A percentile compares a stretch with the other conserved stretches of the same genome.
These are phyloP conservation scores for Tetraodon nigroviridis DNA, from an alignment of 2,113 vertebrate genomes.

Conservation along the genomic window DNA sequence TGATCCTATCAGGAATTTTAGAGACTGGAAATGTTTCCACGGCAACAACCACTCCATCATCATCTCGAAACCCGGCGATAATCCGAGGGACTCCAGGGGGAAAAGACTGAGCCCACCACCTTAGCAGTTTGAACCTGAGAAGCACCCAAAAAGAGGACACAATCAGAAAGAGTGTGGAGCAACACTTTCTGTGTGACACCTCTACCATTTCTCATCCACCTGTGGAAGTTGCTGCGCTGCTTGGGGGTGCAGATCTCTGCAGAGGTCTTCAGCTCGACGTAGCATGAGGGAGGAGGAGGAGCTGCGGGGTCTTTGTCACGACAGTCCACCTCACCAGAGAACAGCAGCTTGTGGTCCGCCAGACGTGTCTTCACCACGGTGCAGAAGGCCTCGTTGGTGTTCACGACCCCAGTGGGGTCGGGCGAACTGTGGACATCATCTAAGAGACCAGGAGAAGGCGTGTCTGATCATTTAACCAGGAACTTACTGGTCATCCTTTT, in stretches of 20 bases:
- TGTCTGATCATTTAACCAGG: background rate
- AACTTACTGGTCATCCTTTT: too few species aligned
- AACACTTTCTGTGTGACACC: too few species aligned
- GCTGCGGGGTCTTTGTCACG: constrained; percentile 67
- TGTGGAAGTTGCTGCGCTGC: constrained; percentile 84
- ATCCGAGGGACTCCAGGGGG: constrained; percentile 84
- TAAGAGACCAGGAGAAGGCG: constrained; percentile 37
- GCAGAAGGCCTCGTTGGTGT: constrained; percentile 90
- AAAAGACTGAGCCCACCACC: constrained; percentile 94
- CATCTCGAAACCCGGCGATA: constrained; percentile 83
- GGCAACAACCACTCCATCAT: constrained; percentile 76
- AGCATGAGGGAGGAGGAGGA: constrained; percentile 78
- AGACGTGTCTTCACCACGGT: constrained; percentile 85
- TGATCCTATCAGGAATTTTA: constrained; percentile 82
- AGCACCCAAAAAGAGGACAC: background rate
- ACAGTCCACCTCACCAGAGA: constrained; percentile 90
- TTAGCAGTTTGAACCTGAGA: constrained; percentile 84
- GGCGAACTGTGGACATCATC: constrained; percentile 73
- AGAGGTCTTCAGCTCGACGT: constrained; percentile 88
- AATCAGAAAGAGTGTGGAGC: background rate
- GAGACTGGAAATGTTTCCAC: constrained; percentile 81
- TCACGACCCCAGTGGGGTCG: constrained; percentile 79
- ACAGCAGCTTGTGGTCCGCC: constrained; percentile 79
- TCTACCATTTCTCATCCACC: constrained; percentile 56
- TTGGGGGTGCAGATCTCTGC: constrained; percentile 83